Evolutionary conservation across 2,113 vertebrate genomes (phyloP).

Genomic region (Perca flavescens): DNA sequence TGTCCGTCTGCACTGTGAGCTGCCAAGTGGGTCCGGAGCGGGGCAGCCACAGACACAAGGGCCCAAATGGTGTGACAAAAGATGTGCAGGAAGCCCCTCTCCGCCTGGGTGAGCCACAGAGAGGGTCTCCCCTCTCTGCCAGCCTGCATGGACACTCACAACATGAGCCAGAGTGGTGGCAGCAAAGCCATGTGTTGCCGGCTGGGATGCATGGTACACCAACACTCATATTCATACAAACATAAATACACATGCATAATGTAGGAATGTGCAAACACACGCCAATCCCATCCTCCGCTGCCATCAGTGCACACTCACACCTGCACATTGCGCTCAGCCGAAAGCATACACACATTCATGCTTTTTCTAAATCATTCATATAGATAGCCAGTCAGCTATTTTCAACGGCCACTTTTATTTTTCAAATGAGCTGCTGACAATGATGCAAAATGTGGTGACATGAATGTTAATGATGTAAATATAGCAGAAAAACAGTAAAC

Average conservation of each 20-base stretch:
- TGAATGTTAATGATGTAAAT: constrained; percentile 17
- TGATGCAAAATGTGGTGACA: background rate
- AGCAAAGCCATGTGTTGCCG: constrained; percentile 75
- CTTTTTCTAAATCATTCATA: background rate
- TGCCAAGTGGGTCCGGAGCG: constrained; percentile 84
- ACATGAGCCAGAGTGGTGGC: constrained; percentile 69
- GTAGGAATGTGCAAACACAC: constrained; percentile 60
- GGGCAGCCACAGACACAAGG: constrained; percentile 83
- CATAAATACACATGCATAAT: constrained; percentile 61
- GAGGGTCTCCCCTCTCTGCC: constrained; percentile 82
- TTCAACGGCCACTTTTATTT: constrained; percentile 18
- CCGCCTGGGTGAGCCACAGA: constrained; percentile 86
- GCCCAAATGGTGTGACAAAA: constrained; percentile 88
- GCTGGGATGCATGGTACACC: constrained; percentile 44
- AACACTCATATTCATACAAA: constrained; percentile 66
- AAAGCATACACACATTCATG: constrained; percentile 42
- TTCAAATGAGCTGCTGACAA: constrained; percentile 17
- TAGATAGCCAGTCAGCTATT: background rate
- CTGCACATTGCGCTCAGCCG: constrained; percentile 28
- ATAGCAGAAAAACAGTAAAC: background rate
- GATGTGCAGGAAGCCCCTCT: constrained; percentile 88
- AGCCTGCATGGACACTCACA: constrained; percentile 72
- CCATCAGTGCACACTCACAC: background rate
- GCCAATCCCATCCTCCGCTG: background rate
- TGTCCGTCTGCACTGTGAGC: constrained; percentile 82